Evolutionary conservation across 2,113 vertebrate species (phyloP).

Genomic region (Vulpes vulpes): DNA sequence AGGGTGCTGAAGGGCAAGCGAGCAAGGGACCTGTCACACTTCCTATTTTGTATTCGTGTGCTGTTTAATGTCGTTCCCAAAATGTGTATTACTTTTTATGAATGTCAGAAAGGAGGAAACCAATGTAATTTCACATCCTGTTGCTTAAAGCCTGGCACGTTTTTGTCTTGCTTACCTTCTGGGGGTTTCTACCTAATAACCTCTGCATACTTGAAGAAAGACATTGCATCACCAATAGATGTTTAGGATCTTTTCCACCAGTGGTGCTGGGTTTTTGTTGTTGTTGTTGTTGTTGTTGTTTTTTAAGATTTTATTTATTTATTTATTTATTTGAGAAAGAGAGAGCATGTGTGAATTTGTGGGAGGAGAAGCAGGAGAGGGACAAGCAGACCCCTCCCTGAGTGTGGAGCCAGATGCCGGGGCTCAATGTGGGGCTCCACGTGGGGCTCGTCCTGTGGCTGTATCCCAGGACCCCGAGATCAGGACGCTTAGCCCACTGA

Average conservation of each 20-base stretch:
- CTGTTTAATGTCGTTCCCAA: slow-evolving; percentile 16
- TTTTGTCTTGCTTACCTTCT: slow-evolving; percentile 24
- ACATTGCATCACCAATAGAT: background rate
- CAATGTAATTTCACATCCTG: background rate
- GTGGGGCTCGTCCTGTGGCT: background rate
- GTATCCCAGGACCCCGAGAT: background rate
- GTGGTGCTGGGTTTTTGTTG: background rate
- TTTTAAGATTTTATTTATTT: background rate
- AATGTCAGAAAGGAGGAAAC: slow-evolving; percentile 12
- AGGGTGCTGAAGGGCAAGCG: background rate
- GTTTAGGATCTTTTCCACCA: background rate
- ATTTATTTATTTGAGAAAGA: background rate
- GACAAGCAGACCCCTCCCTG: background rate
- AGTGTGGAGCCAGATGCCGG: background rate
- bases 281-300: background rate
- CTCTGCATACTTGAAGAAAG: background rate
- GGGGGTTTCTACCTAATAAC: slow-evolving; percentile 7
- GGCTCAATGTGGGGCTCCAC: background rate
- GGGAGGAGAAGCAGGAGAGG: background rate
- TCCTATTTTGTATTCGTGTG: background rate
- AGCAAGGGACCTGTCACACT: background rate
- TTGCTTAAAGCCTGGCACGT: background rate
- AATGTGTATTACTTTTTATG: background rate
- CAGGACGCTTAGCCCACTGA: background rate
- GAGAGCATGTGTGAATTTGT: too few species aligned